Conservation (phyloP, 2,113 vertebrate species). For the Physeter macrocephalus region DNA sequence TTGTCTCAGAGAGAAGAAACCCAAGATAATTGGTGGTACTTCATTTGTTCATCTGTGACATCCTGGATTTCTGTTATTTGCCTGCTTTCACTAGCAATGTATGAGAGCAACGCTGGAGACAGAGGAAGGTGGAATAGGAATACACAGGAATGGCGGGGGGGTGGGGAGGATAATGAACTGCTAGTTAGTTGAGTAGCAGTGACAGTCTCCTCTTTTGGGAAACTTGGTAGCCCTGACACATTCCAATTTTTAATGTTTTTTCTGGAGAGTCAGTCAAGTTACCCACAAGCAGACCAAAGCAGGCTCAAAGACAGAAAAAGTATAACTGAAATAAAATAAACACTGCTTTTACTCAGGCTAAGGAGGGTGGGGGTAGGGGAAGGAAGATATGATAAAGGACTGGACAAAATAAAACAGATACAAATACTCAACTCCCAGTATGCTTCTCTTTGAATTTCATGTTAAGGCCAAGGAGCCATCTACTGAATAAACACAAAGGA, state of each 20-base stretch:
- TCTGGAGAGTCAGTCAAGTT: background rate
- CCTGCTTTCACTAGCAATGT: background rate
- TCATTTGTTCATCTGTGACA: background rate
- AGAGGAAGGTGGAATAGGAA: background rate
- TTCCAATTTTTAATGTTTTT: background rate
- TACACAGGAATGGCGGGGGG: background rate
- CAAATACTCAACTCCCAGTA: background rate
- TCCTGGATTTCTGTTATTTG: background rate
- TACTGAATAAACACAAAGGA: background rate
- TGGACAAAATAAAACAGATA: background rate
- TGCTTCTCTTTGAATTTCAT: background rate
- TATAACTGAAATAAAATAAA: background rate
- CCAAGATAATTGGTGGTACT: background rate
- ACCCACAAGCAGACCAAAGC: background rate
- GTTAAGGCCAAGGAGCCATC: background rate
- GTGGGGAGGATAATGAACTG: background rate
- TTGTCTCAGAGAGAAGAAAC: background rate
- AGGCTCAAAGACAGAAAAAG: background rate
- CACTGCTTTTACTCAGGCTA: background rate
- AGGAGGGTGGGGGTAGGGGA: too few relatives aligned
- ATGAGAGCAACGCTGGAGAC: background rate
- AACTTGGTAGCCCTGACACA: background rate
- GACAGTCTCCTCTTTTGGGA: background rate
- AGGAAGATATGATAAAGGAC: background rate
- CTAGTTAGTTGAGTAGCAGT: background rate